Percentiles rank a stretch among this genome's conserved stretches.
Conservation (phyloP, 2,113 vertebrate species). For the Platysteira castanea region DNA sequence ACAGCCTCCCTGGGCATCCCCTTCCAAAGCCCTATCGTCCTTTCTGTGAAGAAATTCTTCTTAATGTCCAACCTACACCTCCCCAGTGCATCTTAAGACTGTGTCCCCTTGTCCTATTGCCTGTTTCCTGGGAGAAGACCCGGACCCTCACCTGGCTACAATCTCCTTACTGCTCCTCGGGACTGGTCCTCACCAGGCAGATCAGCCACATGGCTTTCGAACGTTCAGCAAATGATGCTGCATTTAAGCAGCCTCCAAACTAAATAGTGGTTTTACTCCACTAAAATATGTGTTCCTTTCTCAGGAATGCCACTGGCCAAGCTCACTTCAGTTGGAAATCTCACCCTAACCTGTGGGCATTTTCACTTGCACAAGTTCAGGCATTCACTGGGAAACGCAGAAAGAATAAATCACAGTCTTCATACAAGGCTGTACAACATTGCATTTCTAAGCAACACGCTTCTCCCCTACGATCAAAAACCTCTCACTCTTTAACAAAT, state of each 20-base stretch:
- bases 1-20: not conserved
- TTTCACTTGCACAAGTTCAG: not conserved
- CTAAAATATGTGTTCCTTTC: fast-evolving
- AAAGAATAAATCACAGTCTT: not conserved
- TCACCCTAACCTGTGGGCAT: not conserved
- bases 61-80: not conserved
- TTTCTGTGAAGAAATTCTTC: not conserved
- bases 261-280: not conserved
- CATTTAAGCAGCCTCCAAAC: not conserved
- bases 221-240: not conserved
- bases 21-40: not conserved
- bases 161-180: not conserved
- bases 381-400: fast-evolving
- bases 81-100: too few relatives aligned
- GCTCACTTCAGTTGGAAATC: not conserved
- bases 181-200: not conserved
- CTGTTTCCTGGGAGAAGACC: not conserved
- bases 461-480: not conserved
- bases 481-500: not conserved
- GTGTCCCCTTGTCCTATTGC: not conserved
- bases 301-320: not conserved
- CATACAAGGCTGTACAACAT: not conserved
- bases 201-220: not conserved
- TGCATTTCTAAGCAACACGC: fast-evolving
- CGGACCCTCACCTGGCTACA: not conserved